These are phyloP conservation scores for Paraplagusia blochii DNA, from an alignment of 2,113 vertebrate species.

Conservation along the genomic window DNA sequence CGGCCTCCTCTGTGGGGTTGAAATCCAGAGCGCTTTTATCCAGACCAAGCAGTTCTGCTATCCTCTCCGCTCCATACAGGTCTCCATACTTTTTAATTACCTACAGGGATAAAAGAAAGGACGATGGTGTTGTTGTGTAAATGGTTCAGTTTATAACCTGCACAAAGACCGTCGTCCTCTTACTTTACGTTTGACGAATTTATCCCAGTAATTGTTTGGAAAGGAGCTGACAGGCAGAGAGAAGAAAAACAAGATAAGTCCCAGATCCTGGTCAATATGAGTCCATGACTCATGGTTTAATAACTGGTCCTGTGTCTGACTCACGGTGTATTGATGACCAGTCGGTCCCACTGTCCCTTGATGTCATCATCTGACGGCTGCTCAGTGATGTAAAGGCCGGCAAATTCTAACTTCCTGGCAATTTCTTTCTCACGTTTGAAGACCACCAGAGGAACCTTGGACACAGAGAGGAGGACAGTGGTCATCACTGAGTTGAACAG, in stretches of 20 bases:
- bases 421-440: slow-evolving; percentile 98
- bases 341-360: slow-evolving; percentile 96
- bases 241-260: neutral
- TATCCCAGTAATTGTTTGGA: slow-evolving; percentile 99
- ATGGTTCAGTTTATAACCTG: slow-evolving; percentile 5
- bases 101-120: slow-evolving; percentile 60
- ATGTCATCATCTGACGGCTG: slow-evolving; percentile 97
- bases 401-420: slow-evolving; percentile 95
- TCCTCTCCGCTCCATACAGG: slow-evolving; percentile 92
- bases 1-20: slow-evolving; percentile 88
- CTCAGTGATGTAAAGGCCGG: slow-evolving; percentile 95
- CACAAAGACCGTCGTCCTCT: slow-evolving; percentile 30
- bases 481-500: no score
- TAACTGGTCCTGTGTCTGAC: slow-evolving; percentile 42
- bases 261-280: neutral
- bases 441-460: slow-evolving; percentile 91
- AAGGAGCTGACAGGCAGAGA: slow-evolving; percentile 82
- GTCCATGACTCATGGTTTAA: neutral
- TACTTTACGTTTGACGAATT: slow-evolving; percentile 98
- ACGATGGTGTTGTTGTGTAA: neutral
- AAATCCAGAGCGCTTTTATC: slow-evolving; percentile 97
- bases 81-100: slow-evolving; percentile 98
- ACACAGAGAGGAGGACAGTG: slow-evolving; percentile 1
- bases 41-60: slow-evolving; percentile 93
- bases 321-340: slow-evolving; percentile 97